Conservation (phyloP, 2,888 invertebrate species). For the Mesorhabditis sp. region DNA sequence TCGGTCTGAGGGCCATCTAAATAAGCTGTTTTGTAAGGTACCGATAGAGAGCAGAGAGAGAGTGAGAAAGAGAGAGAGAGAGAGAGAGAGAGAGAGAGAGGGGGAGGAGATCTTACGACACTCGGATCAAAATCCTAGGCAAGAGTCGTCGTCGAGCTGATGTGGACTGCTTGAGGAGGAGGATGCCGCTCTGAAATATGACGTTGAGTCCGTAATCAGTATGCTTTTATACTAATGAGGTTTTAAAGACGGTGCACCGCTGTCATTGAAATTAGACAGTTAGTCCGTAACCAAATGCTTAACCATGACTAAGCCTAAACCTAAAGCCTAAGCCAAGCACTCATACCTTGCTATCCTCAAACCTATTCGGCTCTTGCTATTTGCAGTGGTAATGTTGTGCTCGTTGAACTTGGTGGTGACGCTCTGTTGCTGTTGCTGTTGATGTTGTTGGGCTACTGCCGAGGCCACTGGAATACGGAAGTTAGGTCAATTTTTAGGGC, state of each 20-base stretch:
- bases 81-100: too few relatives aligned
- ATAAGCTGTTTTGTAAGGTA: too few relatives aligned
- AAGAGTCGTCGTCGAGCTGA: constrained; percentile 28
- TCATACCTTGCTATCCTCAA: too few relatives aligned
- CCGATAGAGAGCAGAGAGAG: too few relatives aligned
- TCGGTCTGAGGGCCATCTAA: constrained; percentile 16
- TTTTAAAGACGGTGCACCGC: too few relatives aligned
- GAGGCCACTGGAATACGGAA: not conserved
- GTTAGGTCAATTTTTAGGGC: not conserved
- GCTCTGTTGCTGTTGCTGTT: constrained; percentile 2
- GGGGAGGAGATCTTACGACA: too few relatives aligned
- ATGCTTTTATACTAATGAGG: too few relatives aligned
- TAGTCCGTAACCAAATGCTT: too few relatives aligned
- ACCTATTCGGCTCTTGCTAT: not conserved
- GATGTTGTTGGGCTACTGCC: not conserved
- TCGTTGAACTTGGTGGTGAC: not conserved
- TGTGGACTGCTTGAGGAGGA: constrained; percentile 25
- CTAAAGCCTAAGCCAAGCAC: too few relatives aligned
- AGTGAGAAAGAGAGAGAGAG: too few relatives aligned
- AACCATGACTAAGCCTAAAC: too few relatives aligned
- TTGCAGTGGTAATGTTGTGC: constrained; percentile 6
- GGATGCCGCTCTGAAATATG: constrained; percentile 20
- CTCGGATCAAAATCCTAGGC: constrained; percentile 40
- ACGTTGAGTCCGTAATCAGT: not conserved
- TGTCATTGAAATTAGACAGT: too few relatives aligned